Evolutionary conservation across 2,113 vertebrate species (phyloP).

Genomic region (Mustela lutreola): DNA sequence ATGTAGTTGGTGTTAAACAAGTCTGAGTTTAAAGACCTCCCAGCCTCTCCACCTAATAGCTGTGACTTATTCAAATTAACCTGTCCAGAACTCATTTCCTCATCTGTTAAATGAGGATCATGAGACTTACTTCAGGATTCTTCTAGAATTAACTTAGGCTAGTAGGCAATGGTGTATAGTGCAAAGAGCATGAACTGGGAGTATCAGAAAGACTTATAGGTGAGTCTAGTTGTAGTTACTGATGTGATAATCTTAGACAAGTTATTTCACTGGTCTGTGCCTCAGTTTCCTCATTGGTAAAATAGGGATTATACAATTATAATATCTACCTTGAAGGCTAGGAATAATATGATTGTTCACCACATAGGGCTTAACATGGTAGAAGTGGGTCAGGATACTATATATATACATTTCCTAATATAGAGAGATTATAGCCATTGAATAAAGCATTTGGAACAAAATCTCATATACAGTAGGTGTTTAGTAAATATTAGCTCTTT

Average conservation of each 20-base stretch:
- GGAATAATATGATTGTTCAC: background rate
- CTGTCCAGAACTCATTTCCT: background rate
- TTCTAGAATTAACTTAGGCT: background rate
- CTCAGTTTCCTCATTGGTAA: constrained; percentile 1
- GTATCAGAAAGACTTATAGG: background rate
- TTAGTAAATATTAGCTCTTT: constrained; percentile 3
- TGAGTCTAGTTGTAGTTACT: background rate
- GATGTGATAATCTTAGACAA: background rate
- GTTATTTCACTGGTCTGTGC: constrained; percentile 27
- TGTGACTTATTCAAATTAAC: background rate
- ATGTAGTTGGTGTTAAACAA: background rate
- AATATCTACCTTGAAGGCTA: background rate
- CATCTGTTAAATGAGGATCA: background rate
- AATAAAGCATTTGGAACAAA: constrained; percentile 39
- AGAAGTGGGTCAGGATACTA: background rate
- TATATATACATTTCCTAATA: background rate
- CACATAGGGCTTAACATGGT: background rate
- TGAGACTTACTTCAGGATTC: background rate
- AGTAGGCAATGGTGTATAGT: background rate
- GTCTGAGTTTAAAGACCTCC: background rate
- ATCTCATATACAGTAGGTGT: background rate
- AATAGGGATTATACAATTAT: background rate
- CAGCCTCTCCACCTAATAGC: background rate
- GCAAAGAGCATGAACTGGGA: background rate
- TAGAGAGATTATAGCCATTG: background rate